Conservation (phyloP, 92 coral and sea anemone genomes). For the Actinostola sp. region DNA sequence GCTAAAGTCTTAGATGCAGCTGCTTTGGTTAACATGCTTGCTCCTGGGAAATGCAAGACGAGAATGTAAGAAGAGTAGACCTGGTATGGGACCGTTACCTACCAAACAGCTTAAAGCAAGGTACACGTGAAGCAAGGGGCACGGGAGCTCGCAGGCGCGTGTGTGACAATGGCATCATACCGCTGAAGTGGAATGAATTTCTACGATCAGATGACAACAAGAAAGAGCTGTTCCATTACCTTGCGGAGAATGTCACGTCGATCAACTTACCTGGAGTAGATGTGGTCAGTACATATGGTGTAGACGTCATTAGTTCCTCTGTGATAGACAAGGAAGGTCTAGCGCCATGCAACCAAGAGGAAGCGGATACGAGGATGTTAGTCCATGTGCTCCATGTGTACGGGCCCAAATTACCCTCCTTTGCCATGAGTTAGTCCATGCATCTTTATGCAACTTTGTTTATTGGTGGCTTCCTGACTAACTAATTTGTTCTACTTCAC, state of each 20-base stretch:
- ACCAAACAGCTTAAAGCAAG: slow-evolving; percentile 24
- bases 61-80: slow-evolving; percentile 33
- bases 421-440: too few relatives aligned
- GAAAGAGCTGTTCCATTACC: slow-evolving; percentile 51
- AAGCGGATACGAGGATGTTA: slow-evolving; percentile 50
- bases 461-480: too few relatives aligned
- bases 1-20: slow-evolving; percentile 59
- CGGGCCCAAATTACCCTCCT: too few relatives aligned
- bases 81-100: slow-evolving; percentile 45
- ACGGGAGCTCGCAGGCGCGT: slow-evolving; percentile 38
- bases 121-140: slow-evolving; percentile 52
- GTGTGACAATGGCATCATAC: slow-evolving; percentile 29
- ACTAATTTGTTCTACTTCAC: too few relatives aligned
- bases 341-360: slow-evolving; percentile 36
- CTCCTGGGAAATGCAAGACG: slow-evolving; percentile 51
- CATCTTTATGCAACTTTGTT: too few relatives aligned
- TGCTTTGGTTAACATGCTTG: slow-evolving; percentile 47
- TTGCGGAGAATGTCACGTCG: slow-evolving; percentile 26
- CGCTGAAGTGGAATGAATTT: slow-evolving; percentile 37
- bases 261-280: slow-evolving; percentile 25
- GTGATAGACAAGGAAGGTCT: slow-evolving; percentile 28
- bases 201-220: slow-evolving; percentile 58
- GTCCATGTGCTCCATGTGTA: too few relatives aligned
- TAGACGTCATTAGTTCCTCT: slow-evolving; percentile 31
- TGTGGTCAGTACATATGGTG: slow-evolving; percentile 34